Evolutionary conservation across 2,888 invertebrate genomes (phyloP), one percentile per base, ranked within the genome.

Genomic region (Timema podura): DNA sequence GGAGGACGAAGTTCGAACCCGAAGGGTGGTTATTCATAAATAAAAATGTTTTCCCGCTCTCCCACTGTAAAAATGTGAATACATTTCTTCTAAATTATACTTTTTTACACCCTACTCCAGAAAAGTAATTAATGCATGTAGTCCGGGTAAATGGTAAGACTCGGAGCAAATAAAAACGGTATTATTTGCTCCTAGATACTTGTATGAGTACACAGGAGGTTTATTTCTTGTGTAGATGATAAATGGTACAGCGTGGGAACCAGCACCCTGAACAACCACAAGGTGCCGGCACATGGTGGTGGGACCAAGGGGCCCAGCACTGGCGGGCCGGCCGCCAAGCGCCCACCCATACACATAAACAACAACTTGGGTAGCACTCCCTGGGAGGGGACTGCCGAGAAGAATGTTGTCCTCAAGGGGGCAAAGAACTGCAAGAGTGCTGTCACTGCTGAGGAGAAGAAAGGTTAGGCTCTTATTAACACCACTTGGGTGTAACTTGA

Each of bases 211-310:
- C 30, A 30, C 30, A 30, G 30, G 30, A 30, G 30, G 30, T 30
- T 2, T 30, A 2, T 2, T 30, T 64, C 15, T 7, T n/a, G 48
- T 54, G 48, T 44, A 59, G 69, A 67, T 44, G 65, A 71, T 15
- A 71, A 67, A 10, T 70, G 69, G 68, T 69, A 71, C n/a, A 66
- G 72, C 54, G 51, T 69, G 70, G 65, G 73, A 57, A 30, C 70
- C 5, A 61, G 69, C 30, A 73, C 75, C 6, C 70, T 76, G 51
- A 76, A 75, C 70, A 76, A 76, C 69, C 74, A 82, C 85, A 79
- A 87, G 85, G 79, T 80, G 68, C n/a, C 68, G 46, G 68, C 47
- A 15, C 45, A 49, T 15, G 9, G 80, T 71, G 75, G 76, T 1
- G 77, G 76, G 45, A 80, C 79, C 73, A 77, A 74, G 73, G 80